Conservation (phyloP, 2,113 vertebrate genomes). For the Sus scrofa region DNA sequence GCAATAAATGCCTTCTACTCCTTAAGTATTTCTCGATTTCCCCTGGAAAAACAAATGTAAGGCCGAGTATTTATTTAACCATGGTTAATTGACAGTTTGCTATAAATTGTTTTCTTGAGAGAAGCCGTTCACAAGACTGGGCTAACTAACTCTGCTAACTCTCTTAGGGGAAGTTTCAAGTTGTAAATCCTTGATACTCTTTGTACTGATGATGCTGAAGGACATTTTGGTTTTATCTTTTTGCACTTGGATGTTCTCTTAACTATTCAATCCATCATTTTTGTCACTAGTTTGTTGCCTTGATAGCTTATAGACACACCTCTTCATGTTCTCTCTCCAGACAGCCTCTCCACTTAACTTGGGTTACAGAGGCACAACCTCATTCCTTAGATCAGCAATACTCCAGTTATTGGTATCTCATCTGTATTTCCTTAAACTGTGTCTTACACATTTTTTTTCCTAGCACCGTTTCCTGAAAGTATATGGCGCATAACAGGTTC, state of each 20-base stretch:
- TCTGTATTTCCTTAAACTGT: neutral
- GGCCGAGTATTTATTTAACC: conserved; percentile 41
- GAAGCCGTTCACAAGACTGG: neutral
- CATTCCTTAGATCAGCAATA: neutral
- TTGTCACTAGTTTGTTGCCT: neutral
- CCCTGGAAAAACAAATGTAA: neutral
- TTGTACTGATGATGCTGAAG: neutral
- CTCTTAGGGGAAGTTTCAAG: neutral
- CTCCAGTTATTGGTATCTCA: neutral
- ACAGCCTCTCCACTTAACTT: neutral
- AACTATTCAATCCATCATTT: neutral
- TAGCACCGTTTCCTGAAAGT: neutral
- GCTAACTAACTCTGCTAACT: neutral
- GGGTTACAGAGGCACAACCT: neutral
- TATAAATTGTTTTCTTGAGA: conserved; percentile 52
- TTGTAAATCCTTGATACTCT: neutral
- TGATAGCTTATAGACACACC: neutral
- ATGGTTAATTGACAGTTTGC: neutral
- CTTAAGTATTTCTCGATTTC: neutral
- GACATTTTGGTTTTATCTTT: conserved; percentile 25
- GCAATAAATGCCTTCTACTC: neutral
- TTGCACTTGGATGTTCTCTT: conserved; percentile 40
- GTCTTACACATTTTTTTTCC: neutral
- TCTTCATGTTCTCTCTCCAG: neutral
- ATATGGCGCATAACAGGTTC: neutral